Evolutionary conservation across 2,888 invertebrate genomes (phyloP).

Genomic region (Heliconius charithonia): DNA sequence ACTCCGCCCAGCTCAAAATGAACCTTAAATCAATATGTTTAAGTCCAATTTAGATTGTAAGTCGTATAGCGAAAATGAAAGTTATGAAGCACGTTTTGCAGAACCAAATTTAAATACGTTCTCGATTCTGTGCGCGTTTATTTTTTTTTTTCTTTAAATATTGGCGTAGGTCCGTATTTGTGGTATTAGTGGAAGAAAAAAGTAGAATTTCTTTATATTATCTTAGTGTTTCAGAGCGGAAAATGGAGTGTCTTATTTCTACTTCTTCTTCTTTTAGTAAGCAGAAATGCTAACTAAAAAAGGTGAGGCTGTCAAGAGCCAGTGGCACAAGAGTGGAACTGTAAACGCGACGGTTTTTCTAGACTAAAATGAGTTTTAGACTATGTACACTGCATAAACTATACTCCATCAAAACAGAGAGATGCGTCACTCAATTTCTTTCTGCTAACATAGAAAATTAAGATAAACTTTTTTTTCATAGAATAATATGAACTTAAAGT

Average conservation of each 20-base stretch:
- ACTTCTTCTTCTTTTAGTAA: too few species aligned
- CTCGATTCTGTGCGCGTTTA: slow-evolving; percentile 46
- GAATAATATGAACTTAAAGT: not conserved
- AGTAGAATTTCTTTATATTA: not conserved
- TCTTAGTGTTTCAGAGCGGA: not conserved
- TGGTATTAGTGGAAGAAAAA: not conserved
- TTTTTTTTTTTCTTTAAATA: slow-evolving; percentile 42
- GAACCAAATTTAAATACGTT: slow-evolving; percentile 78
- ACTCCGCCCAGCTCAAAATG: slow-evolving; percentile 50
- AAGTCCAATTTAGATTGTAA: slow-evolving; percentile 53
- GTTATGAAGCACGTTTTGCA: slow-evolving; percentile 76
- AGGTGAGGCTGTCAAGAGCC: too few species aligned
- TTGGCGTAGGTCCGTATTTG: slow-evolving; percentile 47
- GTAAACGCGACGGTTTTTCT: too few species aligned
- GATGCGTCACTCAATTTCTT: not conserved
- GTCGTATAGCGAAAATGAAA: slow-evolving; percentile 74
- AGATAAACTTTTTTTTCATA: not conserved
- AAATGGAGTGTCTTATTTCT: not conserved
- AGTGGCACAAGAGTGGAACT: too few species aligned
- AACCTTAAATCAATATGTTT: slow-evolving; percentile 51
- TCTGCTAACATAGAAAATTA: not conserved
- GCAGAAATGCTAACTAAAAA: too few species aligned
- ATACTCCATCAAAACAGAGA: not conserved
- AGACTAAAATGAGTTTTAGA: too few species aligned
- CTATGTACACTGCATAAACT: too few species aligned